Conservation (phyloP, 2,888 invertebrate genomes). For the Lysandra bellargus region DNA sequence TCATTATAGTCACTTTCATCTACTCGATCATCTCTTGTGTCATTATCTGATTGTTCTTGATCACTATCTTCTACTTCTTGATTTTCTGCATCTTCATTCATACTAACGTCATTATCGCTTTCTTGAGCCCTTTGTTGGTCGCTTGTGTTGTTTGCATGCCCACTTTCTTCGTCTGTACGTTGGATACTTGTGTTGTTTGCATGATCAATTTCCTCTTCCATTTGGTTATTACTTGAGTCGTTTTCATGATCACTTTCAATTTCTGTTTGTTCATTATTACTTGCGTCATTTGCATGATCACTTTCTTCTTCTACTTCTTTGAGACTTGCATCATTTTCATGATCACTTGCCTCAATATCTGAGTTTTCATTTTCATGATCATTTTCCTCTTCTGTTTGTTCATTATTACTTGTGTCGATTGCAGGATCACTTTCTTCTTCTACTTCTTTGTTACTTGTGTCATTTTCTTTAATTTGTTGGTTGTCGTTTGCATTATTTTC, state of each 20-base stretch:
- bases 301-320: slow-evolving; percentile 36
- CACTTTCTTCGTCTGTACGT: slow-evolving; percentile 7
- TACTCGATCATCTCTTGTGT: slow-evolving; percentile 18
- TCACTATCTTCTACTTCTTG: slow-evolving; percentile 35
- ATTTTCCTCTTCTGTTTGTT: not conserved
- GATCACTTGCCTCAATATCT: slow-evolving; percentile 35
- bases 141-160: not conserved
- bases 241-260: slow-evolving; percentile 3
- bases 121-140: slow-evolving; percentile 8
- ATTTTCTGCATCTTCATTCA: not conserved
- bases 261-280: not conserved
- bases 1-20: not conserved
- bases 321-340: not conserved
- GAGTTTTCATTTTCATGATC: not conserved
- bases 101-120: not conserved
- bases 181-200: not conserved
- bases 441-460: slow-evolving; percentile 21
- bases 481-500: not conserved
- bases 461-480: slow-evolving; percentile 35
- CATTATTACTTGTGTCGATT: slow-evolving; percentile 14
- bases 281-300: slow-evolving; percentile 18
- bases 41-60: slow-evolving; percentile 43
- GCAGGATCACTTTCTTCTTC: slow-evolving; percentile 35
- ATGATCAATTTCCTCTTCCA: not conserved
- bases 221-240: slow-evolving; percentile 1